These are phyloP conservation scores for Andrena hattorfiana DNA, from an alignment of 2,888 invertebrate species.

Conservation along the genomic window DNA sequence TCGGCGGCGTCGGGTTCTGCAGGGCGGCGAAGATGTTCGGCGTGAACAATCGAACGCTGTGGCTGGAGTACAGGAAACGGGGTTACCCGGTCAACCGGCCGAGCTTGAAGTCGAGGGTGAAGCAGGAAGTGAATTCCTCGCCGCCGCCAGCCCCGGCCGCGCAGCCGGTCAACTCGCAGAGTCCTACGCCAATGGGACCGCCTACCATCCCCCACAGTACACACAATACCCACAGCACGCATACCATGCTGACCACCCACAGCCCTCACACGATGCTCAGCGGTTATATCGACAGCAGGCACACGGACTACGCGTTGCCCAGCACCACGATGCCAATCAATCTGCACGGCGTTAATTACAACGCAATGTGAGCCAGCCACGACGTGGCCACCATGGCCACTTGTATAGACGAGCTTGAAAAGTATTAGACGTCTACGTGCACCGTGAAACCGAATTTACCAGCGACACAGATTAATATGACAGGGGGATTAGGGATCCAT, in stretches of 20 bases:
- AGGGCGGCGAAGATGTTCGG: slow-evolving; percentile 94
- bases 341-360: slow-evolving; percentile 91
- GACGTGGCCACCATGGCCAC: slow-evolving; percentile 13
- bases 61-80: slow-evolving; percentile 94
- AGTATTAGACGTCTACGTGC: slow-evolving; percentile 45
- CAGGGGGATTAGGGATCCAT: neutral
- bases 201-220: slow-evolving; percentile 77
- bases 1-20: slow-evolving; percentile 94
- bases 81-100: slow-evolving; percentile 93
- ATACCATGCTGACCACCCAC: slow-evolving; percentile 88
- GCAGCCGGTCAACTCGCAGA: slow-evolving; percentile 85
- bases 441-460: neutral
- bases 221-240: slow-evolving; percentile 80
- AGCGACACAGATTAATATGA: neutral
- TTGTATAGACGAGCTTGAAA: slow-evolving; percentile 72
- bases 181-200: slow-evolving; percentile 84
- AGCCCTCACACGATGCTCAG: slow-evolving; percentile 89
- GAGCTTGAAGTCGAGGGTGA: slow-evolving; percentile 91
- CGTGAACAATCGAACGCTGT: slow-evolving; percentile 93
- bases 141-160: slow-evolving; percentile 86
- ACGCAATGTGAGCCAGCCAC: slow-evolving; percentile 88
- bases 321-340: slow-evolving; percentile 90
- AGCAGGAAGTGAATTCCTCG: slow-evolving; percentile 88
- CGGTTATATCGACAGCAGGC: slow-evolving; percentile 89
- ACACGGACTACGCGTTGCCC: slow-evolving; percentile 88